Percentiles rank a stretch among this genome's conserved stretches.
Conservation (phyloP, 2,888 invertebrate genomes). For the Himalopsyche japonica region DNA sequence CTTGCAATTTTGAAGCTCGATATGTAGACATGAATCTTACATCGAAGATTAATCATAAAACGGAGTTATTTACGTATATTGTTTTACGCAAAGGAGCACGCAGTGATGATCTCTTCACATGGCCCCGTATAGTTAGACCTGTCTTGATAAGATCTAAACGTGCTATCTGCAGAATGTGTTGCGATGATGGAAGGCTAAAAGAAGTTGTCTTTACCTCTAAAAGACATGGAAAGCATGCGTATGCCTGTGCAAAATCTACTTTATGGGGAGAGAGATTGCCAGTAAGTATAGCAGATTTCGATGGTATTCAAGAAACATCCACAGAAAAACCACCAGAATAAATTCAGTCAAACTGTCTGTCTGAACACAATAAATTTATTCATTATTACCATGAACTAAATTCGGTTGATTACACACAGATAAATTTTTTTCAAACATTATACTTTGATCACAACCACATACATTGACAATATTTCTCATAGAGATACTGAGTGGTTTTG, state of each 20-base stretch:
- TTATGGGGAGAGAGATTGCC: conserved; percentile 84
- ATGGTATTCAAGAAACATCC: not conserved
- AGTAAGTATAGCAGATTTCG: conserved; percentile 46
- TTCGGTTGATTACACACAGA: too few relatives aligned
- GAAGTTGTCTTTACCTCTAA: conserved; percentile 76
- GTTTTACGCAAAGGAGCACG: conserved; percentile 76
- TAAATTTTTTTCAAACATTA: too few relatives aligned
- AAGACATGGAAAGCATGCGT: conserved; percentile 77
- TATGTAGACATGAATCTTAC: conserved; percentile 64
- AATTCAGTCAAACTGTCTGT: too few relatives aligned
- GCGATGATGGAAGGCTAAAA: conserved; percentile 69
- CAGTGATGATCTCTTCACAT: conserved; percentile 59
- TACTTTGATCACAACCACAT: too few relatives aligned
- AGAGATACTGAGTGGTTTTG: too few relatives aligned
- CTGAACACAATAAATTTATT: too few relatives aligned
- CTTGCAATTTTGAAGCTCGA: conserved; percentile 76
- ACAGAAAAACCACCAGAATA: not conserved
- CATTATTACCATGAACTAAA: too few relatives aligned
- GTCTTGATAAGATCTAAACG: conserved; percentile 71
- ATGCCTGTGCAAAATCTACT: conserved; percentile 72
- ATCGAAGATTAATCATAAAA: conserved; percentile 46
- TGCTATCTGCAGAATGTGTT: conserved; percentile 78
- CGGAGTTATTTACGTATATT: conserved; percentile 76
- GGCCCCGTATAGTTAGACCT: conserved; percentile 82
- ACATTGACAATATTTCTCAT: too few relatives aligned